phyloP scores from a whole-genome alignment of 2,888 invertebrate genomes.

The Druceiella hillmani region DNA sequence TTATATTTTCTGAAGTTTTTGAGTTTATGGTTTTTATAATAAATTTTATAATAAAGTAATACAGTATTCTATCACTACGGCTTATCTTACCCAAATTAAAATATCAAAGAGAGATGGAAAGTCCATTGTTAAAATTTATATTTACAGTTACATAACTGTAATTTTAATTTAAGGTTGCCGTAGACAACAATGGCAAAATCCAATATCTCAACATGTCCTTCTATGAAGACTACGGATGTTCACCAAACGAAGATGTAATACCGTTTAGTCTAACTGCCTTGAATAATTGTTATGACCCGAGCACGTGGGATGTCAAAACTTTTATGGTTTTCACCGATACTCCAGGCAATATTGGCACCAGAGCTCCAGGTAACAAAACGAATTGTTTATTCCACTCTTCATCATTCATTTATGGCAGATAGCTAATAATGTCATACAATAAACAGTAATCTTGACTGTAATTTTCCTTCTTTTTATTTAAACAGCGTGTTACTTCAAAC shows the following conservation, averaged over 20 bases:
- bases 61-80: no score
- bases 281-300: constrained; percentile 51
- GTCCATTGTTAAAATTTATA: no score
- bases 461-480: no score
- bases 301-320: constrained; percentile 45
- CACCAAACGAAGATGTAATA: constrained; percentile 45
- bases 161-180: constrained; percentile 44
- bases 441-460: no score
- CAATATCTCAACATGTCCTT: constrained; percentile 53
- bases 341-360: constrained; percentile 60
- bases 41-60: no score
- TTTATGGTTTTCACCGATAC: constrained; percentile 55
- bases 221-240: constrained; percentile 46
- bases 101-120: no score
- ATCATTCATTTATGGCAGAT: neutral
- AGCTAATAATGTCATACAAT: no score
- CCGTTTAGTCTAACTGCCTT: constrained; percentile 33
- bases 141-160: neutral
- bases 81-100: no score
- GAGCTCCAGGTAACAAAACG: constrained; percentile 58
- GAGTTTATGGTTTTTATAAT: no score
- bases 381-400: constrained; percentile 3
- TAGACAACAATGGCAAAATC: constrained; percentile 59
- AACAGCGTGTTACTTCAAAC: no score
- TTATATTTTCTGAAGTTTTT: no score